A percentile compares a stretch with the other conserved stretches of the same genome.
phyloP scores from a whole-genome alignment of 2,888 invertebrate genomes.

The Lasioglossum figueresi region DNA sequence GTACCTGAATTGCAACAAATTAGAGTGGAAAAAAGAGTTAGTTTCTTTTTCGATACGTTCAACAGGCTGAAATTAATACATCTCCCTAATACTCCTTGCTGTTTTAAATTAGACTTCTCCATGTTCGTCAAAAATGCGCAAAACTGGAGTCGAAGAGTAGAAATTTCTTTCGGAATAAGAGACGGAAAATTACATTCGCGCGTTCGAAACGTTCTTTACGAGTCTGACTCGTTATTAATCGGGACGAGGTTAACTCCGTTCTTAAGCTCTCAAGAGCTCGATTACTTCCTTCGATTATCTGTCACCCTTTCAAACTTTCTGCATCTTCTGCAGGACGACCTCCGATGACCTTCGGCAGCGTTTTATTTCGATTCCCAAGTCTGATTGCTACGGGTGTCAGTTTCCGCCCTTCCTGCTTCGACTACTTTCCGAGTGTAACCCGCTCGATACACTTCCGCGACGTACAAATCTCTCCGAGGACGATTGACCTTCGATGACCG shows the following conservation, averaged over 20 bases:
- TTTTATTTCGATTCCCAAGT: neutral
- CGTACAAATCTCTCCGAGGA: neutral
- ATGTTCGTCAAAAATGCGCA: no score
- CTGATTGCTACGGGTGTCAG: neutral
- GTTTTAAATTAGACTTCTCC: neutral
- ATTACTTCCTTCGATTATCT: neutral
- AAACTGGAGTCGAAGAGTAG: no score
- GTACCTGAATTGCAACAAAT: no score
- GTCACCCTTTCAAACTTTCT: neutral
- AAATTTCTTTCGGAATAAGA: no score
- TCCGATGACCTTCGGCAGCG: neutral
- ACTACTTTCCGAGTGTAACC: neutral
- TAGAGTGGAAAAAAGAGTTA: no score
- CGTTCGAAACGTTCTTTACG: neutral
- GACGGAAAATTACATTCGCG: no score
- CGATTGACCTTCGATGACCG: constrained; percentile 3
- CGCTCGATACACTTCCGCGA: neutral
- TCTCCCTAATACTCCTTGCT: no score
- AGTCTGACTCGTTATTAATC: neutral
- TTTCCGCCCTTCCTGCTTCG: neutral
- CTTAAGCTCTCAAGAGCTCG: neutral
- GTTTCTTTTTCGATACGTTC: neutral
- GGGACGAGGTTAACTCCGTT: neutral
- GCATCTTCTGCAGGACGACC: neutral
- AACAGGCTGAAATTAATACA: neutral